Evolutionary conservation across 1,140 invertebrate genomes (phyloP).

Genomic region (Bradysia coprophila): DNA sequence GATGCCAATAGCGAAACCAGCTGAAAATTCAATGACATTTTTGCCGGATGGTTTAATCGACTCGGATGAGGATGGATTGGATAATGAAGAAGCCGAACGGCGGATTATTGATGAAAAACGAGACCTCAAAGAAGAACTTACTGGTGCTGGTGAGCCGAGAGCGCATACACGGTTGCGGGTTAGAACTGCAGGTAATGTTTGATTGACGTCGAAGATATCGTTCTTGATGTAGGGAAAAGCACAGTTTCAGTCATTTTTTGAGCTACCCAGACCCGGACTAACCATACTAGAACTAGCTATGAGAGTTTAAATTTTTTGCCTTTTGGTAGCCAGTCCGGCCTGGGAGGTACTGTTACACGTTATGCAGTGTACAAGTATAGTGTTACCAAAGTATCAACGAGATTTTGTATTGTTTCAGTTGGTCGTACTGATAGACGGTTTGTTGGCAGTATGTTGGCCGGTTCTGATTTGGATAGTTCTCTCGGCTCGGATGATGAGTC

Average conservation of each 20-base stretch:
- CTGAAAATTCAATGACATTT: slow-evolving; percentile 17
- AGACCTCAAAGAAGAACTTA: not conserved
- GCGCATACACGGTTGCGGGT: not conserved
- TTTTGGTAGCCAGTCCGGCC: not conserved
- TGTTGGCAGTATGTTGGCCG: slow-evolving; percentile 5
- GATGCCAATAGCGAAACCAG: slow-evolving; percentile 14
- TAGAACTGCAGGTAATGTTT: not conserved
- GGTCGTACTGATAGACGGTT: not conserved
- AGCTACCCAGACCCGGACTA: not conserved
- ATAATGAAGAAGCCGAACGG: slow-evolving; percentile 10
- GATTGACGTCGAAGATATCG: too few relatives aligned
- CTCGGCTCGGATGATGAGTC: slow-evolving; percentile 10
- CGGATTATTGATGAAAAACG: not conserved
- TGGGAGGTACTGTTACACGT: too few relatives aligned
- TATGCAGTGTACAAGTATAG: too few relatives aligned
- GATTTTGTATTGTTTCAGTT: not conserved
- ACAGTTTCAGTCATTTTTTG: too few relatives aligned
- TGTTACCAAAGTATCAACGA: not conserved
- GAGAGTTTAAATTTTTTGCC: not conserved
- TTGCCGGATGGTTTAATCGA: slow-evolving; percentile 19
- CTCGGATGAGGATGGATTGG: slow-evolving; percentile 14
- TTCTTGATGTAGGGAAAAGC: too few relatives aligned
- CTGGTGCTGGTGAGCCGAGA: not conserved
- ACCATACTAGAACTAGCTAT: not conserved
- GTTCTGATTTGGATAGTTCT: slow-evolving; percentile 14